Evolutionary conservation across 2,888 invertebrate species (phyloP).

Genomic region (Latrodectus elegans): DNA sequence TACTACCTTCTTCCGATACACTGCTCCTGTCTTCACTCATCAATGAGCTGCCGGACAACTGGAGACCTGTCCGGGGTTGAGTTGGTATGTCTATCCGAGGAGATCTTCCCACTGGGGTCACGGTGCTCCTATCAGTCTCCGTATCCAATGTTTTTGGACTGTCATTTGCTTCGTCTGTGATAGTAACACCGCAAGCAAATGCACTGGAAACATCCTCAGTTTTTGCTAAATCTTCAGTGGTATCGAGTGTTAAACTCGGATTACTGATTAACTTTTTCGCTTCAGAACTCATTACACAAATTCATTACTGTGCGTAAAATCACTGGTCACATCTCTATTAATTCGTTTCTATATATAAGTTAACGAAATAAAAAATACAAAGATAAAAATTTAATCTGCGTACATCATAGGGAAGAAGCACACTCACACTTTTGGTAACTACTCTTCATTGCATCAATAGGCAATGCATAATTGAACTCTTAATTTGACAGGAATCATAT

Average conservation of each 20-base stretch:
- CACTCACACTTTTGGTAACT: no score
- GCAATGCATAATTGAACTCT: no score
- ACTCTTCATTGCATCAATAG: no score
- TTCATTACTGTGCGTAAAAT: neutral
- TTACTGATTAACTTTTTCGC: neutral
- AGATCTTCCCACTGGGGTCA: neutral
- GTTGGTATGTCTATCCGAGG: conserved; percentile 26
- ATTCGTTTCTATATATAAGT: no score
- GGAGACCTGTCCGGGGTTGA: conserved; percentile 26
- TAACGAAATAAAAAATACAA: no score
- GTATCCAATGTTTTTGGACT: neutral
- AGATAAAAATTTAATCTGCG: no score
- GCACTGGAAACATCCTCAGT: neutral
- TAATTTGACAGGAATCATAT: no score
- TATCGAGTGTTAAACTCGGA: neutral
- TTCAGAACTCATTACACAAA: conserved; percentile 1
- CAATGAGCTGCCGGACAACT: neutral
- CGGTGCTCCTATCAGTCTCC: conserved; percentile 22
- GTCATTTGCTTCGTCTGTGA: neutral
- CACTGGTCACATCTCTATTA: neutral
- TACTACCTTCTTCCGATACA: conserved; percentile 54
- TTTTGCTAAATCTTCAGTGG: neutral
- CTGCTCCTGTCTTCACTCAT: conserved; percentile 40
- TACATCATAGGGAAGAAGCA: no score
- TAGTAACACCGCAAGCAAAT: conserved; percentile 28